Percentiles rank a stretch among this genome's conserved stretches.
These are phyloP conservation scores for Pollimyrus isidori DNA, from an alignment of 2,113 vertebrate genomes.

Conservation along the genomic window DNA sequence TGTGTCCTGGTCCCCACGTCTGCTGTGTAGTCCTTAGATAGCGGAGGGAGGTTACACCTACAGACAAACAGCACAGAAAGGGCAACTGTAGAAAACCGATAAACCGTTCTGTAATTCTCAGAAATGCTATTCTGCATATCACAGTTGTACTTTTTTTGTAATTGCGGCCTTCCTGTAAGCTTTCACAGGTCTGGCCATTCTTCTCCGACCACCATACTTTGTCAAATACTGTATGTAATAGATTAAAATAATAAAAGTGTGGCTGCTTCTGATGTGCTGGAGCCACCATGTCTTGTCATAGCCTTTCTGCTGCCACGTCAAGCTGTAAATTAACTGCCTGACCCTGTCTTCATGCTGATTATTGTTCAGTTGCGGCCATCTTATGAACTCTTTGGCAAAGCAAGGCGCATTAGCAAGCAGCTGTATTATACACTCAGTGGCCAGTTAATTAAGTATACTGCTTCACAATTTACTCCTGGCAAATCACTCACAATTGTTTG, in stretches of 20 bases:
- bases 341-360: neutral
- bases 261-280: neutral
- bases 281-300: neutral
- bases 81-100: neutral
- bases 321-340: neutral
- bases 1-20: conserved; percentile 85
- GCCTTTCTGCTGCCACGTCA: neutral
- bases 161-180: neutral
- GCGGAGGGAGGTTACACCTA: conserved; percentile 92
- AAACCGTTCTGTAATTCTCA: neutral
- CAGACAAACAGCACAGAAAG: conserved; percentile 24
- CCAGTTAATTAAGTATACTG: neutral
- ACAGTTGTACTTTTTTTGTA: neutral
- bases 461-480: neutral
- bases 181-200: neutral
- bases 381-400: neutral
- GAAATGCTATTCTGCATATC: neutral
- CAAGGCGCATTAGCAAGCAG: neutral
- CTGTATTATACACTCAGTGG: neutral
- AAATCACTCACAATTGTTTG: neutral
- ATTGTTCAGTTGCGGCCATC: neutral
- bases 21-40: conserved; percentile 76
- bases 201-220: neutral
- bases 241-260: neutral
- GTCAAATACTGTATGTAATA: neutral